Base-by-base conservation (phyloP, 1,140 invertebrate species). In the Brachionus plicatilis region DNA sequence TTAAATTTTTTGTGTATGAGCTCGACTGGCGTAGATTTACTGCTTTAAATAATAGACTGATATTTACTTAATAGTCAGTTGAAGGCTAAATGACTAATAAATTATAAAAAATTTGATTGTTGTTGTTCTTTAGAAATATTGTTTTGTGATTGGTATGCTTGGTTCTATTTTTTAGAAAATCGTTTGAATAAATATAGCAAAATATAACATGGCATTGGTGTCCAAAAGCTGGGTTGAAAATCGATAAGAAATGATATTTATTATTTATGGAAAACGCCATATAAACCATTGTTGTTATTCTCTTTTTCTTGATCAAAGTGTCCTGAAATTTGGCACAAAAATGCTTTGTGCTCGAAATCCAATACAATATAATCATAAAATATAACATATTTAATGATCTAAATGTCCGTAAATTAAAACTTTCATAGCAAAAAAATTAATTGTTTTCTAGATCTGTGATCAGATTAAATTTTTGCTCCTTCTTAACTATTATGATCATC, bases 191-290 rank as follows among this genome's bases (percentile, higher is more conserved):
- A 76, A 76, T 76, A 76, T 76, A 76, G 43, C 17, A 50, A 76
- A 50, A 27, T 76, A 76, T 47, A 53, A 29, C 47, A 27, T 50
- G 41, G 72, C 17, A 76, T 50, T 76, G 9, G 72, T 76, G 72
- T 76, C 72, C 72, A 37, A 76, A 76, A 76, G 33, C 43, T 76
- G 72, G 72, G 43, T 50, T 50, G 24, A 50, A 47, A 76, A 76
- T 76, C 72, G 72, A 76, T 76, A 76, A 76, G 72, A 76, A 76
- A 76, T 76, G 72, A 76, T 76, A 76, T 76, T 76, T 76, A 76
- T 50, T 50, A 72, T 76, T 50, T 50, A 76, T 76, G 45, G 72
- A 76, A 76, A 76, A 76, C 24, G 45, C 72, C 33, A 75, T 24
- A 76, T 47, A 50, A 76, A 53, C 72, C 68, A 72, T 72, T 72